Conservation (phyloP, 2,888 invertebrate species). For the Amblyteles armatorius region DNA sequence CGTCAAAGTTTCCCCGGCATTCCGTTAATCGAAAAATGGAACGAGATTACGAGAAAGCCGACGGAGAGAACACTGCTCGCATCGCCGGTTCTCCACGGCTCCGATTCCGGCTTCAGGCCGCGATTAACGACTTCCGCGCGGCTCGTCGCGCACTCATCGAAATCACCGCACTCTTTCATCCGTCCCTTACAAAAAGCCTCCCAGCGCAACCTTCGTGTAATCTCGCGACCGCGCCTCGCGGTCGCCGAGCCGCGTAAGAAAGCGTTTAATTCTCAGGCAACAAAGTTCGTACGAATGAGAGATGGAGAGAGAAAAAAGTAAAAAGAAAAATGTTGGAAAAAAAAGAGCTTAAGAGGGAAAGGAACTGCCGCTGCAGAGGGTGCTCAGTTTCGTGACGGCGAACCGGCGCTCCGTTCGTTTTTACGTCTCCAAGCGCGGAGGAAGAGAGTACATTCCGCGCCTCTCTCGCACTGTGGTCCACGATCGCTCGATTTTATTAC, state of each 20-base stretch:
- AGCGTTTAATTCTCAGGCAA: conserved; percentile 66
- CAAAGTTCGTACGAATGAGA: conserved; percentile 56
- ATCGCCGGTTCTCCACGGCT: conserved; percentile 3
- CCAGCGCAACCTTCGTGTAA: conserved; percentile 10
- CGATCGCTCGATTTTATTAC: conserved; percentile 62
- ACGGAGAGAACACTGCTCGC: conserved; percentile 1
- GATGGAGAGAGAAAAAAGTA: neutral
- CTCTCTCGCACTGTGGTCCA: conserved; percentile 15
- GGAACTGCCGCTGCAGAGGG: conserved; percentile 7
- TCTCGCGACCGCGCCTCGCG: conserved; percentile 39
- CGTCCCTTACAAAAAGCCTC: conserved; percentile 13
- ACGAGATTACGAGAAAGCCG: conserved; percentile 42
- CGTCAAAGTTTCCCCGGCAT: conserved; percentile 23
- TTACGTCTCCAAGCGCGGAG: conserved; percentile 37
- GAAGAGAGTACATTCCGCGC: conserved; percentile 2
- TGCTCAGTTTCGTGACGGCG: conserved; percentile 24
- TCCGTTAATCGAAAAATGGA: conserved; percentile 54
- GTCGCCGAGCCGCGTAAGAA: conserved; percentile 51
- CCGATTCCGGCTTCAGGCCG: conserved; percentile 33
- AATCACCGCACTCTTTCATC: conserved; percentile 58
- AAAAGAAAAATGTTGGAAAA: neutral
- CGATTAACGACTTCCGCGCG: conserved; percentile 49
- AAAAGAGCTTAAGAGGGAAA: conserved; percentile 12
- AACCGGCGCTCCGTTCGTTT: conserved; percentile 39
- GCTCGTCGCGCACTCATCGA: conserved; percentile 52